Percentiles rank a stretch among this genome's conserved stretches.
Evolutionary conservation across 2,113 vertebrate genomes (phyloP).

Genomic region (Hydrolagus affinis): DNA sequence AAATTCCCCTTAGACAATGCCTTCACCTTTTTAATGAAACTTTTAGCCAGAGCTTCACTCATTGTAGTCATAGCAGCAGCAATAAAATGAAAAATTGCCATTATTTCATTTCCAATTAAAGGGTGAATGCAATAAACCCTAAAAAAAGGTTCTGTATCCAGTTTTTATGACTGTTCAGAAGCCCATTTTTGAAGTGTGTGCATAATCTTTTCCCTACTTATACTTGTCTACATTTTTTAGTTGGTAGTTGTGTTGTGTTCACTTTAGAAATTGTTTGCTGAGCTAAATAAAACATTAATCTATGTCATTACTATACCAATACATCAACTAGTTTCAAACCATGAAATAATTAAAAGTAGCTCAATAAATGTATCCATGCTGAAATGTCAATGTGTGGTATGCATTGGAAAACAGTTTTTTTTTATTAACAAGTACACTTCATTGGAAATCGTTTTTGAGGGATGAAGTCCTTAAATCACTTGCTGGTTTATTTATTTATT

Average conservation of each 20-base stretch:
- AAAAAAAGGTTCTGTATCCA: neutral
- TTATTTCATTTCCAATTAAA: neutral
- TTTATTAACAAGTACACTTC: neutral
- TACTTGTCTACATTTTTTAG: neutral
- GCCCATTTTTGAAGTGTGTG: neutral
- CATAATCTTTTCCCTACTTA: neutral
- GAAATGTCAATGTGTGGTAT: neutral
- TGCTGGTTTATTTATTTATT: neutral
- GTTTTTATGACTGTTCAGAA: neutral
- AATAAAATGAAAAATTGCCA: neutral
- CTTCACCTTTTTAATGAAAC: neutral
- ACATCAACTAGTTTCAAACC: too few relatives aligned
- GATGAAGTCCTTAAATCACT: neutral
- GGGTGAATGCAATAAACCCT: neutral
- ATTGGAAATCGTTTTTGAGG: neutral
- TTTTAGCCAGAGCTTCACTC: neutral
- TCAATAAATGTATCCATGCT: too few relatives aligned
- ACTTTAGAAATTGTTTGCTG: neutral
- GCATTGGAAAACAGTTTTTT: neutral
- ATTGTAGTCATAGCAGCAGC: neutral
- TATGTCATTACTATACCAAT: too few relatives aligned
- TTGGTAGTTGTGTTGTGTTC: neutral
- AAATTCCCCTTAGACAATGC: too few relatives aligned
- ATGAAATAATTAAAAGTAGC: too few relatives aligned
- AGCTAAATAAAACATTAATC: neutral